Percentiles rank a stretch among this genome's conserved stretches.
Evolutionary conservation across 2,888 invertebrate genomes (phyloP).

Genomic region (Helicoverpa assulta): DNA sequence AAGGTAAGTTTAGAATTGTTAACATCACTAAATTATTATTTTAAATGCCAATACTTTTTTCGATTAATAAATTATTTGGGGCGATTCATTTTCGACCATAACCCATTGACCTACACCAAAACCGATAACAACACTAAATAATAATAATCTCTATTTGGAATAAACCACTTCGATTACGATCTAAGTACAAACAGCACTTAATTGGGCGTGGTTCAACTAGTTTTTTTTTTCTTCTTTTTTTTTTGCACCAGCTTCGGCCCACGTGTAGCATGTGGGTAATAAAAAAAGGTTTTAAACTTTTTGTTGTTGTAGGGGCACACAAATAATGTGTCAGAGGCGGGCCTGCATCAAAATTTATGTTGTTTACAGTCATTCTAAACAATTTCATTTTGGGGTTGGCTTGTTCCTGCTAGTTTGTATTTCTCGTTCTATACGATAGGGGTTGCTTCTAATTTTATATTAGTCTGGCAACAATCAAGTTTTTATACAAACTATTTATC

Average conservation of each 20-base stretch:
- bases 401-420: neutral
- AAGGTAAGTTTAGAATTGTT: neutral
- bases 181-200: constrained; percentile 26
- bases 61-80: constrained; percentile 10
- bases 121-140: constrained; percentile 29
- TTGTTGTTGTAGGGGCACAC: constrained; percentile 42
- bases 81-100: constrained; percentile 16
- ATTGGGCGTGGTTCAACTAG: constrained; percentile 46
- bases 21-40: neutral
- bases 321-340: constrained; percentile 45
- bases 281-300: constrained; percentile 50
- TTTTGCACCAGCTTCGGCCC: constrained; percentile 30
- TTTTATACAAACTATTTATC: constrained; percentile 40
- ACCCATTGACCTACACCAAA: constrained; percentile 40
- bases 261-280: constrained; percentile 54
- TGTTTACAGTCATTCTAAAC: constrained; percentile 37
- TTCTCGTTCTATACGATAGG: neutral
- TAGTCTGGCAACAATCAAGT: constrained; percentile 7
- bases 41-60: neutral
- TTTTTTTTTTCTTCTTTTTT: constrained; percentile 12
- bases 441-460: neutral
- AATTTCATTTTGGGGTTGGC: constrained; percentile 23
- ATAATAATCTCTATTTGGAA: constrained; percentile 24
- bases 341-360: constrained; percentile 26
- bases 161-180: constrained; percentile 34